Percentiles rank a stretch among this genome's conserved stretches.
phyloP scores from a whole-genome alignment of 2,113 vertebrate genomes.

The Pseudois nayaur region DNA sequence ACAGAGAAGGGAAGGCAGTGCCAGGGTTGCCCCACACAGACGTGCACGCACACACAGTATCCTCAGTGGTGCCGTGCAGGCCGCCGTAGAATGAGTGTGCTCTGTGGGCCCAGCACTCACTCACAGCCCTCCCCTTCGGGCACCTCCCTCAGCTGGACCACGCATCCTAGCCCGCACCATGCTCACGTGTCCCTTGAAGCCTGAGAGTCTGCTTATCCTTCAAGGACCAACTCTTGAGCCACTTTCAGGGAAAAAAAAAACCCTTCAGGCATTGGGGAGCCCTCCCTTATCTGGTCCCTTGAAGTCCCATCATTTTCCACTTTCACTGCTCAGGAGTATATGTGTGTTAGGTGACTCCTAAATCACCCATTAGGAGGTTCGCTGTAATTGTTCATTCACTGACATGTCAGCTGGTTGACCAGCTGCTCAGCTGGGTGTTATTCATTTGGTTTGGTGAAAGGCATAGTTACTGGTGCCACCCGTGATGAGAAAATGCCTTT shows the following conservation, averaged over 20 bases:
- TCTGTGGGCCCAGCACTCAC: background rate
- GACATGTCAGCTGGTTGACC: background rate
- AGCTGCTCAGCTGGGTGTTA: background rate
- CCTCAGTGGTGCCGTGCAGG: background rate
- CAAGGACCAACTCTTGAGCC: background rate
- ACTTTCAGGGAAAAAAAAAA: rapidly evolving
- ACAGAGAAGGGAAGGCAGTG: background rate
- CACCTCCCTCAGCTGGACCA: background rate
- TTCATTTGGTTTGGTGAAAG: background rate
- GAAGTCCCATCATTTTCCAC: rapidly evolving
- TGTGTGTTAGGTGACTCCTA: background rate
- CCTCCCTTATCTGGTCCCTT: background rate
- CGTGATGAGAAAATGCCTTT: rapidly evolving
- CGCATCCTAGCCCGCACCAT: rapidly evolving
- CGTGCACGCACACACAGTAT: too few species aligned
- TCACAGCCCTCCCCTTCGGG: background rate
- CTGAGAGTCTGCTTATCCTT: background rate
- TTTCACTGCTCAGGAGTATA: background rate
- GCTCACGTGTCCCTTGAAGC: rapidly evolving
- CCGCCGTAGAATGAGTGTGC: rapidly evolving
- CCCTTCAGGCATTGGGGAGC: background rate
- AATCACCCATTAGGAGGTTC: background rate
- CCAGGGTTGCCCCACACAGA: background rate
- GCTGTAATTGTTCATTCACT: rapidly evolving
- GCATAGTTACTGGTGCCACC: background rate